Evolutionary conservation across 2,797 vertebrate genomes (phyloP), one percentile per base, ranked within the genome.

Genomic region (Molossus molossus): DNA sequence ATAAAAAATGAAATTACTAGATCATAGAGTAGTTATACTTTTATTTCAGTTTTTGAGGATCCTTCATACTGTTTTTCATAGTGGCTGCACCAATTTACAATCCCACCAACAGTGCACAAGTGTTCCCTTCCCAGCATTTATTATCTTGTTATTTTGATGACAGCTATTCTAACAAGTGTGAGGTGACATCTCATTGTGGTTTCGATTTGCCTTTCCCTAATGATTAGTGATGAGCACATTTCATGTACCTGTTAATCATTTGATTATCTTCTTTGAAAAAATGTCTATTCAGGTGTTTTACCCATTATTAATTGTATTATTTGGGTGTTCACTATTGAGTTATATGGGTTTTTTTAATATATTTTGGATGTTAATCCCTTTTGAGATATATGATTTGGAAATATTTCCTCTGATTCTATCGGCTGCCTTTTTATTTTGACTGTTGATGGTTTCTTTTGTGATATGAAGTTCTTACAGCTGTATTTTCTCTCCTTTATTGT

Each of bases 231-330:
- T 17, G 8, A 65, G n/a, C 8, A 25, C 4, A 4, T 75, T 62
- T 75, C 76, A 23, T 62, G 23, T 45, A 55, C 25, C 57, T 10
- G 4, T 64, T 81, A 79, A 25, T 65, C 27, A 87, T 84, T 9
- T 89, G 29, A 77, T 23, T 89, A 50, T 57, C 70, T 48, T 69
- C 37, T 77, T 37, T 83, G 40, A 27, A 69, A 86, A 82, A 89
- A 77, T 67, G 21, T 48, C 23, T 67, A 12, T 37, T 67, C 12
- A 40, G 17, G 69, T 17, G 23, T 13, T 73, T 81, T 81, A 64
- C 4, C n/a, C 25, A 70, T 53, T 87, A 5, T 72, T 45, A 57
- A 33, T 76, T 33, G 27, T 58, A 27, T 70, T 62, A n/a, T 76
- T 80, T 73, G 67, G 6, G n/a, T 18, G 72, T 70, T 70, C 21